Base-by-base conservation (phyloP, 2,113 vertebrate genomes). In the Sebastes schlegelii region DNA sequence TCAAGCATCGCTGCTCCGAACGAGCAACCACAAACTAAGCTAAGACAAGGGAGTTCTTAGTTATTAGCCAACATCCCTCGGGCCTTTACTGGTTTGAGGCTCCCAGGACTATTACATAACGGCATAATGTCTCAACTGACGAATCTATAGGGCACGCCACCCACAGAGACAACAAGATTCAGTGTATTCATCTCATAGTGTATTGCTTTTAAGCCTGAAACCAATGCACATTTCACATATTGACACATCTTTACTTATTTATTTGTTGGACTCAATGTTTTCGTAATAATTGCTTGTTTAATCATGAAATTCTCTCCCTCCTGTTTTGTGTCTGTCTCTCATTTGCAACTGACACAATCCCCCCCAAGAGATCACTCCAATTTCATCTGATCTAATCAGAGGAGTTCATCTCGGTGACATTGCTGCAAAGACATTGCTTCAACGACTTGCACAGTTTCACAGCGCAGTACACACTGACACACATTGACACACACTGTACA, bases 51-150 rank as follows among this genome's bases (percentile, higher is more conserved):
- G 67, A 61, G 57, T 4, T 63, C 66, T 77, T 62, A 48, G 66
- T 72, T 45, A 67, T 21, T 73, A 49, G 51, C 40, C 57, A 48
- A 13, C 16, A 19, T 65, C 65, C 74, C 68, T 72, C 63, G 1
- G 86, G 83, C 70, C 5, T 62, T 70, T 46, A 9, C 52, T 45
- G 78, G 62, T 65, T 65, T 48, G 14, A 60, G 65, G 43, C 66
- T 65, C 19, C n/a, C n/a, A 6, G 71, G 14, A 76, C 52, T 48
- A 34, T 91, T 87, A 83, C 58, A 55, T 90, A 84, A 87, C 34
- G 1, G 17, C 48, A 45, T 60, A 26, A 76, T 23, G 46, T 82
- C 80, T 82, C 70, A 46, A 4, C 61, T 80, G 54, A 80, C 7
- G 5, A 51, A 63, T 51, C 43, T 70, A 83, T 52, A 74, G 58